phyloP scores from a whole-genome alignment of 2,888 invertebrate species.

The Leucophora obtusa region DNA sequence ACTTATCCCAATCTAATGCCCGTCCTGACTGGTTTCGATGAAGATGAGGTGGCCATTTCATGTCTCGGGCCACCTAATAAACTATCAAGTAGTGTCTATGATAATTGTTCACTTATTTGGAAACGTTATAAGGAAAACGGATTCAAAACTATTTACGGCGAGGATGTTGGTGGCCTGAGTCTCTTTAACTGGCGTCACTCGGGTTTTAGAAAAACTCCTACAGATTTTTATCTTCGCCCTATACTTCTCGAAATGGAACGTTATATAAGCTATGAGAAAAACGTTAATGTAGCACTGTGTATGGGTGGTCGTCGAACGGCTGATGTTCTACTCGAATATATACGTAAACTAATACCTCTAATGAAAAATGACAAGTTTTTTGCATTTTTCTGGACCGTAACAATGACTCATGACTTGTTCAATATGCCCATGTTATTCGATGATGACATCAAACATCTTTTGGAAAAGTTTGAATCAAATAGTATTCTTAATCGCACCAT shows the following conservation, averaged over 20 bases:
- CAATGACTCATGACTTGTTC: conserved; percentile 90
- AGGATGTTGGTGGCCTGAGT: conserved; percentile 89
- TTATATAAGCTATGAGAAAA: conserved; percentile 82
- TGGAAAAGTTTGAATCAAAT: conserved; percentile 65
- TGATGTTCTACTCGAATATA: conserved; percentile 86
- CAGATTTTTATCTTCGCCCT: conserved; percentile 90
- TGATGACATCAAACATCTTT: conserved; percentile 73
- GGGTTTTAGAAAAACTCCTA: conserved; percentile 89
- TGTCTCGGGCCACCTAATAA: conserved; percentile 81
- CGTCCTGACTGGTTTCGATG: conserved; percentile 85
- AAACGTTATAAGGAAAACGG: conserved; percentile 85
- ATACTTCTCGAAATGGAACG: conserved; percentile 85
- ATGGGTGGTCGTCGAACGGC: conserved; percentile 81
- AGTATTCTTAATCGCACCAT: conserved; percentile 83
- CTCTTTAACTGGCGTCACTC: conserved; percentile 88
- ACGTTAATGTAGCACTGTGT: conserved; percentile 72
- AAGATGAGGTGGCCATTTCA: conserved; percentile 82
- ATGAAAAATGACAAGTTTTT: conserved; percentile 84
- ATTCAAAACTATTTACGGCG: conserved; percentile 88
- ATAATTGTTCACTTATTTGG: conserved; percentile 91
- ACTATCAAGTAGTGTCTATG: conserved; percentile 81
- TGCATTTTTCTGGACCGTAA: conserved; percentile 90
- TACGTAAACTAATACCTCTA: conserved; percentile 82
- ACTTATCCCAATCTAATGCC: conserved; percentile 94
- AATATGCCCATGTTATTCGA: conserved; percentile 89